Conservation (phyloP, 1,140 invertebrate genomes). For the Asobara japonica region DNA sequence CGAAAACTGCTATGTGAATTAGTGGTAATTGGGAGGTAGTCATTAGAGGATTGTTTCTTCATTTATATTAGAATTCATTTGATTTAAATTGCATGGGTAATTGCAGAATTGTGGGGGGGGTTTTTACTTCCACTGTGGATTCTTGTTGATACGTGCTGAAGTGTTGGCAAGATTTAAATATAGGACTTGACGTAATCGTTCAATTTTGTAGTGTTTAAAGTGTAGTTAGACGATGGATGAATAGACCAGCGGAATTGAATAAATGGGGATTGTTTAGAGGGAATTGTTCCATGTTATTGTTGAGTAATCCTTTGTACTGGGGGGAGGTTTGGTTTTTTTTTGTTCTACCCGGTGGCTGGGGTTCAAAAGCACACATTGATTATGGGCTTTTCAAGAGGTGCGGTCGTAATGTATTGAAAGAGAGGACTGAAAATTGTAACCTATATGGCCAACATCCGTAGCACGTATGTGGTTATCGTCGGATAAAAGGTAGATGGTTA, state of each 20-base stretch:
- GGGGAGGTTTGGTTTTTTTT: not conserved
- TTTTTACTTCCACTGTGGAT: not conserved
- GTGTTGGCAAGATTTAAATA: not conserved
- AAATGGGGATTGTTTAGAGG: not conserved
- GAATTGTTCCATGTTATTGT: not conserved
- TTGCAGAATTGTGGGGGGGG: too few species aligned
- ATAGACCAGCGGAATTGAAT: conserved; percentile 5
- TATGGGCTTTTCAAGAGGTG: conserved; percentile 15
- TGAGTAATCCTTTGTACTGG: not conserved
- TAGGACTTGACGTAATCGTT: conserved; percentile 4
- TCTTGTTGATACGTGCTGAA: not conserved
- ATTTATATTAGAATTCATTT: not conserved
- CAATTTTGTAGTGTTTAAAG: not conserved
- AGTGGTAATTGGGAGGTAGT: not conserved
- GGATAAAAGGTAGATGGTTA: not conserved
- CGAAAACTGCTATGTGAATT: not conserved
- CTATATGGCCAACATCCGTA: conserved; percentile 11
- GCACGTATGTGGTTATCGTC: conserved; percentile 10
- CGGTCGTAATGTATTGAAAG: conserved; percentile 1
- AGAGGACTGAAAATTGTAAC: not conserved
- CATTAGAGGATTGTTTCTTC: not conserved
- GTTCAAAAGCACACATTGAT: conserved; percentile 1
- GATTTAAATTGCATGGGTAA: not conserved
- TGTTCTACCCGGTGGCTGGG: not conserved
- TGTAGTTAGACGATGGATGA: not conserved